Evolutionary conservation across 2,888 invertebrate genomes (phyloP), one percentile per base, ranked within the genome.

Genomic region (Polyommatus icarus): DNA sequence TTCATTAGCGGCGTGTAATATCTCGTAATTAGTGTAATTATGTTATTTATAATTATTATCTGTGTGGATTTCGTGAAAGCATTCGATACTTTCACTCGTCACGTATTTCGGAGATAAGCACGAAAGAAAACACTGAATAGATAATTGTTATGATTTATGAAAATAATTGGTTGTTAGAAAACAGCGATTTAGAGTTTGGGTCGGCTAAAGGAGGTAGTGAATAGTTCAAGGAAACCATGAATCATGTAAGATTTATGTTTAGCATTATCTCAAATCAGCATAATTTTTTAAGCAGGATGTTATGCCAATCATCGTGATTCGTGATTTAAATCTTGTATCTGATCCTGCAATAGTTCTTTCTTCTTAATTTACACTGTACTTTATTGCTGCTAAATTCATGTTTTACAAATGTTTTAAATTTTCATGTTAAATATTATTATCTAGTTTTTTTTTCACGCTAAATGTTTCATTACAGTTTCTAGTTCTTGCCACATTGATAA

Each of bases 11-110:
- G 75, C 75, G 75, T 75, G 54, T 50, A 18, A 75, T 24, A 54
- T 50, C 54, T 50, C 12, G 54, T 29, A 75, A 75, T 75, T 75
- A 75, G 46, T 75, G 75, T 50, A 24, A 50, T 75, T 75, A 54
- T 75, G 54, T 75, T 75, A 75, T 54, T 75, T 75, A 29, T 75
- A 46, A 73, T 75, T 72, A 46, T 54, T 75, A 67, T 67, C 67
- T 29, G 29, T 46, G 46, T 46, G 20, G 40, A 46, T 75, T 75
- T 75, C 75, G 75, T 75, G 75, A 75, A 50, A 50, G 75, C 54
- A 50, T 75, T 75, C 24, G 24, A 46, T 46, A 75, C 75, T 75
- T 75, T 75, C 75, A 54, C 75, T 50, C 29, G 50, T 75, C 75
- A 75, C 75, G 75, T 75, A 75, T 50, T 75, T 50, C 73, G 67